phyloP scores from a whole-genome alignment of 2,113 vertebrate genomes.

The Sylvilagus bachmani region DNA sequence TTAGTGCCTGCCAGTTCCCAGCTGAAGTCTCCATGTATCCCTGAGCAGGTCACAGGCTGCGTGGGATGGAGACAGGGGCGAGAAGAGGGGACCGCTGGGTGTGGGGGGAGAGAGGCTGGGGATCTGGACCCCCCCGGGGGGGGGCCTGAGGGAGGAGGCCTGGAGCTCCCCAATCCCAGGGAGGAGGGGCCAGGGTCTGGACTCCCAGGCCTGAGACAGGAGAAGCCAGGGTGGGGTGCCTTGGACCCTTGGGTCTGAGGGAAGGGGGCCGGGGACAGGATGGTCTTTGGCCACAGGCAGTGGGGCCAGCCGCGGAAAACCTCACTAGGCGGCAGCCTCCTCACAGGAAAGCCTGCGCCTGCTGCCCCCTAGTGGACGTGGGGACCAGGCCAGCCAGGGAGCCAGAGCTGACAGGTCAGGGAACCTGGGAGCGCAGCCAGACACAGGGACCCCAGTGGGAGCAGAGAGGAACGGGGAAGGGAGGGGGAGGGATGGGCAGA shows the following conservation, averaged over 20 bases:
- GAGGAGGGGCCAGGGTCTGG: neutral
- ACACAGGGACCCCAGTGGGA: neutral
- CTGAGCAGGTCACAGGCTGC: constrained; percentile 57
- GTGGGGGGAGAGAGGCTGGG: neutral
- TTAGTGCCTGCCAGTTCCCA: constrained; percentile 71
- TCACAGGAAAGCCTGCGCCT: constrained; percentile 63
- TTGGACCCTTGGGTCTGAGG: neutral
- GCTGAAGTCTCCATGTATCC: constrained; percentile 74
- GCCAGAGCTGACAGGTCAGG: neutral
- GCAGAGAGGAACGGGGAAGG: neutral
- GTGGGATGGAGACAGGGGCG: neutral
- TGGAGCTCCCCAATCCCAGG: too few species aligned
- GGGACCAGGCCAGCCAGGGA: neutral
- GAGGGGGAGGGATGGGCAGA: neutral
- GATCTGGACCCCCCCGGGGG: too few species aligned
- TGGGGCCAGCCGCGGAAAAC: neutral
- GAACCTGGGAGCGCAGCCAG: neutral
- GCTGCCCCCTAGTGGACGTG: constrained; percentile 81
- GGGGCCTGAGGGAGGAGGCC: neutral
- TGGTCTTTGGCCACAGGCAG: neutral
- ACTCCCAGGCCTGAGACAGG: neutral
- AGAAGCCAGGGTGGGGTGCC: neutral
- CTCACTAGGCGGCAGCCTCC: neutral
- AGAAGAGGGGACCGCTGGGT: neutral
- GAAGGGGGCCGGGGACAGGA: neutral